Evolutionary conservation across 1,140 invertebrate species (phyloP), one percentile per base, ranked within the genome.

Genomic region (Caenorhabditis latens): DNA sequence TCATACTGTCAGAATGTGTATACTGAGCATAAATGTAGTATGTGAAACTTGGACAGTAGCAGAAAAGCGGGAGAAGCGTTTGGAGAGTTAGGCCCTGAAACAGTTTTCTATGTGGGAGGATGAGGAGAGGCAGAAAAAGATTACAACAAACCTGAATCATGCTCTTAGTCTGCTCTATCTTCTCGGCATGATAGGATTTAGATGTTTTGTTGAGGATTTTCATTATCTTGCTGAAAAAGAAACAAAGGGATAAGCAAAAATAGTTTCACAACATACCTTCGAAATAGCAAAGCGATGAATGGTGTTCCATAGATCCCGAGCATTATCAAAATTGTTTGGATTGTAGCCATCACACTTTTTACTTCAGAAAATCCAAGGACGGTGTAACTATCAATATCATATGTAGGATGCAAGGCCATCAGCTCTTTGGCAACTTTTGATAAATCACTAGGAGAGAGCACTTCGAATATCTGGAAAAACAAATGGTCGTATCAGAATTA

Each of bases 31-130:
- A 71, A 19, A 71, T 71, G 65, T 43, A 71, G 46, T 71, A 71
- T n/a, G 71, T 79, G 46, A 79, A 50, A 19, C 71, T 14, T 6
- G 46, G 71, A 24, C 7, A 5, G n/a, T 50, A 79, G n/a, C 71
- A 79, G 46, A 79, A 43, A 8, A 79, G 46, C 7, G 71, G 71
- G 11, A 50, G 71, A 16, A 48, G 19, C 14, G 71, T 79, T 24
- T 50, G 71, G n/a, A 79, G 71, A 50, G 71, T 79, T 16, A 48
- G 65, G 0, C 65, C 65, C 65, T 71, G 65, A 16, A 71, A 71
- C 0, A 3, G 0, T 19, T 16, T 43, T 71, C 9, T 71, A 4
- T 4, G 42, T 71, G 14, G 71, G 46, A 50, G 71, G 71, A 79
- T 50, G 19, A 11, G n/a, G n/a, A n/a, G n/a, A n/a, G n/a, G 40